These are phyloP conservation scores for Sorex fumeus DNA, from an alignment of 2,113 vertebrate genomes.

Conservation along the genomic window DNA sequence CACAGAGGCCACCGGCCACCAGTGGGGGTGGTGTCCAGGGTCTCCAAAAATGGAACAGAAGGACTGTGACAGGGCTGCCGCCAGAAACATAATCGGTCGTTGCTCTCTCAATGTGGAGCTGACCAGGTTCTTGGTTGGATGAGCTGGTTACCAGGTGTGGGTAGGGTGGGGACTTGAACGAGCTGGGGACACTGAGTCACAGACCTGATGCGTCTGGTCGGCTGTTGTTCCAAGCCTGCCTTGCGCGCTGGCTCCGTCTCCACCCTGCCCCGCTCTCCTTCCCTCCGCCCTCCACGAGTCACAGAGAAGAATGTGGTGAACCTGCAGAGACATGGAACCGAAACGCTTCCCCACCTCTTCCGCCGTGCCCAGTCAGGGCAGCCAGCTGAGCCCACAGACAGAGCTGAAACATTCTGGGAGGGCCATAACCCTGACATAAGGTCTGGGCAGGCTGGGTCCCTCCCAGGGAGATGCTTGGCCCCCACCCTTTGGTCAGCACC, in stretches of 20 bases:
- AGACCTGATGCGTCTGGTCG: not conserved
- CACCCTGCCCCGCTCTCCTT: not conserved
- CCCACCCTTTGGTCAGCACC: too few relatives aligned
- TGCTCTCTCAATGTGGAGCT: not conserved
- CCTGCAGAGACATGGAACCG: not conserved
- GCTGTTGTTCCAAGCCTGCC: not conserved
- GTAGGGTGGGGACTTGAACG: not conserved
- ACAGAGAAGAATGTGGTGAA: not conserved
- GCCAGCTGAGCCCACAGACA: not conserved
- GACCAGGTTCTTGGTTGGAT: not conserved
- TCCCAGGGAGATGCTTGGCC: too few relatives aligned
- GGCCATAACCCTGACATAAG: not conserved
- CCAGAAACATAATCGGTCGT: not conserved
- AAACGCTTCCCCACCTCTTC: not conserved
- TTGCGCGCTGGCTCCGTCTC: fast-evolving
- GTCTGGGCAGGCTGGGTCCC: not conserved
- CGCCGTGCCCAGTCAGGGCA: not conserved
- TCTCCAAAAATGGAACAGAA: too few relatives aligned
- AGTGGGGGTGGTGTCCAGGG: not conserved
- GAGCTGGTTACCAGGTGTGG: too few relatives aligned
- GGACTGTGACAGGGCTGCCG: not conserved
- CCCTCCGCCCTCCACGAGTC: not conserved
- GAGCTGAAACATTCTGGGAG: not conserved
- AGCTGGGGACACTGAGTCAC: not conserved
- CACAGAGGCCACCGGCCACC: not conserved